These are phyloP conservation scores for Lagenorhynchus albirostris DNA, from an alignment of 2,113 vertebrate genomes.

Conservation along the genomic window DNA sequence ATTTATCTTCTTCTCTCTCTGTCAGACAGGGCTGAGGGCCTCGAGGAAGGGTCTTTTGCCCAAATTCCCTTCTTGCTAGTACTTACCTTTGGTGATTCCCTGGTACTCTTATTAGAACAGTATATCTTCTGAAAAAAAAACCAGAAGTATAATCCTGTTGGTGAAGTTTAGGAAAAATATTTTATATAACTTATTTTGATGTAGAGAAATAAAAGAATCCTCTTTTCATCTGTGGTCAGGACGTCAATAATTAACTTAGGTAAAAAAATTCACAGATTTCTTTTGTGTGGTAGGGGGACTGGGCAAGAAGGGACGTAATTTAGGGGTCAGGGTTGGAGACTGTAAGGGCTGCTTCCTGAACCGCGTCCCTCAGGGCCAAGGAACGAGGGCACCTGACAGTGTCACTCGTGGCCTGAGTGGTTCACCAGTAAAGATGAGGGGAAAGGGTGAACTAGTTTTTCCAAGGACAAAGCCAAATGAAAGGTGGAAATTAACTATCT, in stretches of 20 bases:
- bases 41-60: not conserved
- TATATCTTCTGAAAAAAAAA: not conserved
- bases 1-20: constrained; percentile 29
- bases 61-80: not conserved
- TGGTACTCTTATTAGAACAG: not conserved
- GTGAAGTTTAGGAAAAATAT: not conserved
- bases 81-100: not conserved
- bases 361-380: not conserved
- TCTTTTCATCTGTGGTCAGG: not conserved
- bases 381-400: not conserved
- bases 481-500: not conserved
- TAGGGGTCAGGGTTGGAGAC: not conserved
- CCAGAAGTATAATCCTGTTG: not conserved
- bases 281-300: not conserved
- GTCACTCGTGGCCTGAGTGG: not conserved
- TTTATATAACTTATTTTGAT: not conserved
- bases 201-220: not conserved
- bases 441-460: not conserved
- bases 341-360: not conserved
- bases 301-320: not conserved
- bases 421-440: not conserved
- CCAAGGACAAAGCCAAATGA: not conserved
- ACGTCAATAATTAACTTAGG: not conserved
- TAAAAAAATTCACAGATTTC: not conserved
- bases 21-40: not conserved